Evolutionary conservation across 2,888 invertebrate genomes (phyloP).

Genomic region (Chrysolina americana): DNA sequence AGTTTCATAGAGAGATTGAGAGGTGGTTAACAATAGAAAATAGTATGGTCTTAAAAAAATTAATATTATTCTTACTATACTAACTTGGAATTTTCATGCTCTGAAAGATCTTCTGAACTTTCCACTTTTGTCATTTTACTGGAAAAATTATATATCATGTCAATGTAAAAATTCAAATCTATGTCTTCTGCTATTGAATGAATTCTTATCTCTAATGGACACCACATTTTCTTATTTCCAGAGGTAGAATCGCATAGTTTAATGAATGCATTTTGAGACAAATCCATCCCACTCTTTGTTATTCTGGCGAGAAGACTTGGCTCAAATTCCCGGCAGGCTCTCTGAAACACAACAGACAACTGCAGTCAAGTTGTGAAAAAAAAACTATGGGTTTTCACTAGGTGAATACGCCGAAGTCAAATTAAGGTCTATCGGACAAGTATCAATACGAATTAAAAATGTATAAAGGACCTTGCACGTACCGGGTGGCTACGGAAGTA

Average conservation of each 20-base stretch:
- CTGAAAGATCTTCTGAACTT: neutral
- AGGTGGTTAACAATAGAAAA: too few relatives aligned
- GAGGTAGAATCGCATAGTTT: slow-evolving; percentile 43
- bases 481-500: too few relatives aligned
- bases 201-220: slow-evolving; percentile 57
- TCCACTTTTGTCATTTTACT: neutral
- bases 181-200: slow-evolving; percentile 66
- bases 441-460: too few relatives aligned
- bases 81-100: neutral
- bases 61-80: neutral
- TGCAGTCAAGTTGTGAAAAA: slow-evolving; percentile 11
- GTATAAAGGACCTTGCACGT: too few relatives aligned
- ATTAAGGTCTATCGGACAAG: too few relatives aligned
- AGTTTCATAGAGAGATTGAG: too few relatives aligned
- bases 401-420: too few relatives aligned
- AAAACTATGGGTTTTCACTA: neutral
- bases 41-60: too few relatives aligned
- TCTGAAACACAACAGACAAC: slow-evolving; percentile 32
- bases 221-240: slow-evolving; percentile 41
- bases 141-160: slow-evolving; percentile 61
- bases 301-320: slow-evolving; percentile 43
- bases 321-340: slow-evolving; percentile 33
- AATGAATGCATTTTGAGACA: slow-evolving; percentile 45
- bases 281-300: slow-evolving; percentile 43
- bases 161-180: slow-evolving; percentile 70